Conservation (phyloP, 2,888 invertebrate species). For the Tromatobia lineatoria region DNA sequence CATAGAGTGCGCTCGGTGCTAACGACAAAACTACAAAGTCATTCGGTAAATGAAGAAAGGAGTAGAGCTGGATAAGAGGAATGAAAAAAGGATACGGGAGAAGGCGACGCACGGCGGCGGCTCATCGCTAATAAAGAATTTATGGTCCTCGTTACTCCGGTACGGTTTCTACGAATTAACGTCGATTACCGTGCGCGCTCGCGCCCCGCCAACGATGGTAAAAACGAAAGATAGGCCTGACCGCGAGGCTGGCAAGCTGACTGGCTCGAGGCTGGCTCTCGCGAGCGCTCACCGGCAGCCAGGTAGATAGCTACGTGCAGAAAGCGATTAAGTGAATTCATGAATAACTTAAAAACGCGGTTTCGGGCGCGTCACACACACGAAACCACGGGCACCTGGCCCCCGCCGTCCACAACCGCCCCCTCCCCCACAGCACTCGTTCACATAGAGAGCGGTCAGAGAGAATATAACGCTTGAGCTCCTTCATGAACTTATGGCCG, state of each 20-base stretch:
- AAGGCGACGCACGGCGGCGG: slow-evolving; percentile 37
- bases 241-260: slow-evolving; percentile 25
- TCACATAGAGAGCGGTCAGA: slow-evolving; percentile 16
- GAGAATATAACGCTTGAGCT: neutral
- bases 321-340: slow-evolving; percentile 85
- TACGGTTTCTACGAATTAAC: slow-evolving; percentile 85
- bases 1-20: slow-evolving; percentile 23
- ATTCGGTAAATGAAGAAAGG: slow-evolving; percentile 26
- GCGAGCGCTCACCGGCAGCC: neutral
- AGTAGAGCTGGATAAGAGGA: slow-evolving; percentile 39
- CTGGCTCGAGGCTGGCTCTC: slow-evolving; percentile 8
- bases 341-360: slow-evolving; percentile 82
- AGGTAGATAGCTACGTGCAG: slow-evolving; percentile 74
- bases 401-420: slow-evolving; percentile 50
- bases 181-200: slow-evolving; percentile 81
- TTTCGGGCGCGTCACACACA: slow-evolving; percentile 70
- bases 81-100: slow-evolving; percentile 64
- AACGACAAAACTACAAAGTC: slow-evolving; percentile 15
- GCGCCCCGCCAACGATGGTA: slow-evolving; percentile 67
- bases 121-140: slow-evolving; percentile 83
- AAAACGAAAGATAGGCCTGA: slow-evolving; percentile 73
- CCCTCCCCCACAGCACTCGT: slow-evolving; percentile 40
- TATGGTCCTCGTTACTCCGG: slow-evolving; percentile 83
- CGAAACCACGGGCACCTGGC: slow-evolving; percentile 77
- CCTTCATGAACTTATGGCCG: slow-evolving; percentile 33